Evolutionary conservation across 2,888 invertebrate genomes (phyloP), one percentile per base, ranked within the genome.

Genomic region (Catotricha subobsoleta): DNA sequence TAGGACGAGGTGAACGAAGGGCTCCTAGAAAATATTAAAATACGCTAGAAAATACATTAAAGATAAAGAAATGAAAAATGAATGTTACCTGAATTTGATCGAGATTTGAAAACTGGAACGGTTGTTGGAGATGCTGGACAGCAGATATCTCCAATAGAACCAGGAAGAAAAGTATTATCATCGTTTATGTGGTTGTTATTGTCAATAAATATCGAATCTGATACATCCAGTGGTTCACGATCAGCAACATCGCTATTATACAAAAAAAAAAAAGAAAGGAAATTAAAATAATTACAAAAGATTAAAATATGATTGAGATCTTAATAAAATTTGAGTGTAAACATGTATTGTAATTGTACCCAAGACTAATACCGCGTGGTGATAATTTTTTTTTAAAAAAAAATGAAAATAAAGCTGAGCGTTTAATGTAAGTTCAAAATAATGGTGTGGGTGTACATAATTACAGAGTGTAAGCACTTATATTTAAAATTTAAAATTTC

Each of bases 71-170:
- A 35, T 19, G 20, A 21, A 25, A 25, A 25, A 25, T 25, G 25
- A 6, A n/a, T n/a, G 49, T 56, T 62, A 72, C 81, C 81, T 51
- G 80, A 80, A 31, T 80, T 74, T 7, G 80, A 78, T 47, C 80
- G 63, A 45, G 80, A 78, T 33, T 68, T 64, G 15, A 25, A 10
- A 8, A 16, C 15, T 45, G 82, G 81, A 39, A 80, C 79, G 12
- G 80, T 79, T 45, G 78, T 77, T 25, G 79, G 79, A 10, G 78
- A 78, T 2, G 77, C 76, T 13, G 79, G 76, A 25, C 77, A 76
- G 51, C 71, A 74, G 52, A 69, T 69, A 25, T 54, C 53, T 35
- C 66, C 67, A n/a, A n/a, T n/a, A n/a, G n/a, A n/a, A n/a, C n/a
- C n/a, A n/a, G n/a, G n/a, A n/a, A n/a, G n/a, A n/a, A n/a, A n/a